phyloP scores from a whole-genome alignment of 2,888 invertebrate species.

The Andrena fulva region DNA sequence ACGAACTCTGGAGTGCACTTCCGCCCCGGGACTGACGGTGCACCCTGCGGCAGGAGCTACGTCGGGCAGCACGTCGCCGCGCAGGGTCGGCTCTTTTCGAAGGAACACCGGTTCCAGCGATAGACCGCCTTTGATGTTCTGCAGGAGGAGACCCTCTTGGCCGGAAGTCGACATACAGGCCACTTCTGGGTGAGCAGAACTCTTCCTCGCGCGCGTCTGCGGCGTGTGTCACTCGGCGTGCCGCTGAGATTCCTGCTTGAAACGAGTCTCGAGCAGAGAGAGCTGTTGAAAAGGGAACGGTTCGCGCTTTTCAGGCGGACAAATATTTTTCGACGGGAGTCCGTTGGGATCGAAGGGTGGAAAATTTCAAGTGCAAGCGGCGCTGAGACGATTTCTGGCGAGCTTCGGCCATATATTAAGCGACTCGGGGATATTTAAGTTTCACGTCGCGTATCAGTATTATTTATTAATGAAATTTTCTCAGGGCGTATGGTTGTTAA shows the following conservation, averaged over 20 bases:
- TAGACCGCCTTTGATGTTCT: constrained; percentile 90
- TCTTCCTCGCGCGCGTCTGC: background rate
- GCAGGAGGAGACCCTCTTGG: constrained; percentile 92
- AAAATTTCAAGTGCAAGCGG: background rate
- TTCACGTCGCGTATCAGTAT: too few species aligned
- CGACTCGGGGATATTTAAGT: too few species aligned
- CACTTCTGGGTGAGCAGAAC: constrained; percentile 90
- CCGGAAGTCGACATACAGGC: constrained; percentile 94
- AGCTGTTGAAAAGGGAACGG: constrained; percentile 4
- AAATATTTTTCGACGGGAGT: background rate
- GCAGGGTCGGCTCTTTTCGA: constrained; percentile 86
- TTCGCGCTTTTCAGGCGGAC: background rate
- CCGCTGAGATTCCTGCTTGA: background rate
- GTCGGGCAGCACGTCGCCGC: constrained; percentile 72
- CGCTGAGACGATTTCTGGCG: background rate
- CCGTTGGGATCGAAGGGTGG: background rate
- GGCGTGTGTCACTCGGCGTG: background rate
- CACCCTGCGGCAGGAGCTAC: constrained; percentile 75
- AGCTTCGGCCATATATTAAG: too few species aligned
- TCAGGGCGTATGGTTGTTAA: too few species aligned
- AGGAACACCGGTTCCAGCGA: constrained; percentile 86
- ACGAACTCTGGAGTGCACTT: constrained; percentile 78
- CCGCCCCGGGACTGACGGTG: constrained; percentile 76
- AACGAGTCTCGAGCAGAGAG: background rate
- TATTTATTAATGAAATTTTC: too few species aligned